A percentile compares a stretch with the other conserved stretches of the same genome.
Conservation (phyloP, 1,140 invertebrate species). For the Drosophila miranda region DNA sequence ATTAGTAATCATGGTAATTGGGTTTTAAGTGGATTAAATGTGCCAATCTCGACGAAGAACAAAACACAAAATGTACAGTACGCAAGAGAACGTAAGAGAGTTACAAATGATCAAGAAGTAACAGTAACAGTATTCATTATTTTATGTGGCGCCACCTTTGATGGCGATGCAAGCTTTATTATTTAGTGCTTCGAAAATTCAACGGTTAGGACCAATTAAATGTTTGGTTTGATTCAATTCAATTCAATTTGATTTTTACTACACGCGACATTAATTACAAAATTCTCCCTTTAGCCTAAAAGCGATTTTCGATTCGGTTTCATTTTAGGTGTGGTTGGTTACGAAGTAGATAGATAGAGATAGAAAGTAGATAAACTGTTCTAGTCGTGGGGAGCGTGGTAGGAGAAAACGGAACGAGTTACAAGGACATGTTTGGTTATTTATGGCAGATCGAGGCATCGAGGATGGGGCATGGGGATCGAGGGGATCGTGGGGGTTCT, state of each 20-base stretch:
- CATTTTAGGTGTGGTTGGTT: conserved; percentile 61
- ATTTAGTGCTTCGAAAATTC: conserved; percentile 77
- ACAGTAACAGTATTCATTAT: conserved; percentile 30
- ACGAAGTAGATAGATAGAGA: conserved; percentile 55
- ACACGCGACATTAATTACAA: conserved; percentile 74
- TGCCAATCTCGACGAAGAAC: conserved; percentile 70
- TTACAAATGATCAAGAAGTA: conserved; percentile 68
- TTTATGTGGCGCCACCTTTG: conserved; percentile 42
- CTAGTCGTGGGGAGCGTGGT: conserved; percentile 60
- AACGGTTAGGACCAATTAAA: conserved; percentile 67
- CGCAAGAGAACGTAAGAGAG: conserved; percentile 57
- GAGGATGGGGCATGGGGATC: conserved; percentile 19
- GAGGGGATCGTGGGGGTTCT: conserved; percentile 3
- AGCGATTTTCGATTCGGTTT: conserved; percentile 68
- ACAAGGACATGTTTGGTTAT: conserved; percentile 60
- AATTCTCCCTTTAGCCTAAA: conserved; percentile 81
- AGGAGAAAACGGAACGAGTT: conserved; percentile 44
- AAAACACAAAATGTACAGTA: conserved; percentile 72
- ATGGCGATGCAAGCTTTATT: conserved; percentile 61
- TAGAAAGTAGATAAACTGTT: conserved; percentile 70
- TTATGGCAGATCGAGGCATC: conserved; percentile 46
- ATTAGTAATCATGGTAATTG: conserved; percentile 59
- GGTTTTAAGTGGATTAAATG: conserved; percentile 25
- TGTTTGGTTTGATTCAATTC: conserved; percentile 25
- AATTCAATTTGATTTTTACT: conserved; percentile 43